phyloP scores from a whole-genome alignment of 2,113 vertebrate species.

The Copsychus sechellarum region DNA sequence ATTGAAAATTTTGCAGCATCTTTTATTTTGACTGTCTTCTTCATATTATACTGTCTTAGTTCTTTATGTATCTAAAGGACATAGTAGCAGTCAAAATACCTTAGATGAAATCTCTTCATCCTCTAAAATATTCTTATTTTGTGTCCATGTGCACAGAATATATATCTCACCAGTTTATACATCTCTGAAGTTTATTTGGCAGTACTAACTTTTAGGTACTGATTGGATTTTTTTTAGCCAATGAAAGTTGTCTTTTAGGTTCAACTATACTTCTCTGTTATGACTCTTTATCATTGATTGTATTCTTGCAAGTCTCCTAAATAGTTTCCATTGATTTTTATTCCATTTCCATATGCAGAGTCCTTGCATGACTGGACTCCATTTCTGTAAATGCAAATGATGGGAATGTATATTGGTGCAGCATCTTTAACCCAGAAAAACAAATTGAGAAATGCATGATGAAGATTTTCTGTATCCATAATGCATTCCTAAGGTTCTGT shows the following conservation, averaged over 20 bases:
- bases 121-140: not conserved
- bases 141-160: not conserved
- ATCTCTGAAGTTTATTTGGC: not conserved
- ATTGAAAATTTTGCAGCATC: not conserved
- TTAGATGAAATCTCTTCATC: not conserved
- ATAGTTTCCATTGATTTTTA: conserved; percentile 30
- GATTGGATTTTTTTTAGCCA: not conserved
- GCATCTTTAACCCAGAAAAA: not conserved
- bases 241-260: not conserved
- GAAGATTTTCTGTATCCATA: not conserved
- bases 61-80: not conserved
- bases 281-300: not conserved
- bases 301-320: not conserved
- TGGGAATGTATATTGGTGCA: not conserved
- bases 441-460: not conserved
- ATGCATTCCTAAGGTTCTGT: not conserved
- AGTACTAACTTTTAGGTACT: not conserved
- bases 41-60: not conserved
- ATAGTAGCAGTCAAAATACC: not conserved
- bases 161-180: not conserved
- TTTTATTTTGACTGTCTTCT: not conserved
- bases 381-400: conserved; percentile 14
- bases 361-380: not conserved
- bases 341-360: not conserved
- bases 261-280: not conserved